Evolutionary conservation across 1,140 invertebrate genomes (phyloP), one percentile per base, ranked within the genome.

Genomic region (Drosophila lini): DNA sequence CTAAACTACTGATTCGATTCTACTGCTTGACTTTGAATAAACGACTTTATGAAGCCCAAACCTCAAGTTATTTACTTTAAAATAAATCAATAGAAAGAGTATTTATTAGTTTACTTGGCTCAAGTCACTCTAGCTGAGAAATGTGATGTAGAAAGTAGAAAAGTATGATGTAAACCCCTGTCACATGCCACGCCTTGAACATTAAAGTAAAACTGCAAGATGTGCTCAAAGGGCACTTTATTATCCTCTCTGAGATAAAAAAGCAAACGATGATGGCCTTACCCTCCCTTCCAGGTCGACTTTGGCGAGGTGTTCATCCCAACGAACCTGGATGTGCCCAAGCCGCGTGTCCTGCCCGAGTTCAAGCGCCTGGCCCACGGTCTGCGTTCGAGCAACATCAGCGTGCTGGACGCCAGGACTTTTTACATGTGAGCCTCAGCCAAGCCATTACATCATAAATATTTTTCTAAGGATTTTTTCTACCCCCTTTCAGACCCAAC

Each of bases 391-490:
- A 97, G 97, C 70, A 97, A 98, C 93, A 96, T 98, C 47, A 97
- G 96, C 74, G 96, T 98, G 15, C 91, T 98, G 44, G 97, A 98
- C 92, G 96, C 97, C 11, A 97, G 97, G 92, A 98, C 97, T 0
- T 96, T 98, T 90, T 97, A 97, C 91, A 89, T 89, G 84, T 89
- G 55, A 74, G 79, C 9, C 13, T 6, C 31, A 1, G 0, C 3
- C 3, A 11, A 5, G n/a, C 4, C 28, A 31, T n/a, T 5, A 2
- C 5, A 4, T 5, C 36, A 16, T 8, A 15, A 16, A 16, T 25
- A 38, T 31, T 34, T 19, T 8, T 19, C 9, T 4, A 45, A 31
- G 8, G 1, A 10, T 19, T 38, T 22, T 0, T 9, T 1, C 34
- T 19, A 15, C 22, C 10, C 0, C 1, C 44, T n/a, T 31, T 9